These are phyloP conservation scores for Clupea harengus DNA, from an alignment of 2,113 vertebrate genomes.

Conservation along the genomic window DNA sequence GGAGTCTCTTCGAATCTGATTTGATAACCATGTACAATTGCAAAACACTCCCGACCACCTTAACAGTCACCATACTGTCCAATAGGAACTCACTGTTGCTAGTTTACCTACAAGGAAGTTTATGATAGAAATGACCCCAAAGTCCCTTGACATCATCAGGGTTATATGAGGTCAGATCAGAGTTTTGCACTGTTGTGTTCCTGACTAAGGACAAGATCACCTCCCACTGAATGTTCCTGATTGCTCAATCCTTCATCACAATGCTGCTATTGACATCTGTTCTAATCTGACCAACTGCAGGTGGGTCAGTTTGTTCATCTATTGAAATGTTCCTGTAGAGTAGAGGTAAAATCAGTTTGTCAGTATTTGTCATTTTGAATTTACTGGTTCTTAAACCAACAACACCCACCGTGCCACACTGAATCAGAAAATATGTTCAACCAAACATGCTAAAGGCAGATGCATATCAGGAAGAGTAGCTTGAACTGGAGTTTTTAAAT, in stretches of 20 bases:
- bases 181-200: not conserved
- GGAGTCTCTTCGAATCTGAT: not conserved
- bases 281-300: not conserved
- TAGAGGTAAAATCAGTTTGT: not conserved
- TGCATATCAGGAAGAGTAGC: not conserved
- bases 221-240: conserved; percentile 19
- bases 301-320: not conserved
- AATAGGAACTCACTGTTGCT: not conserved
- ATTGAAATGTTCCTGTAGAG: not conserved
- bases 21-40: not conserved
- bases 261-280: conserved; percentile 18
- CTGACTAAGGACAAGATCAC: not conserved
- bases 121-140: not conserved
- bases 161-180: not conserved
- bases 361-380: not conserved
- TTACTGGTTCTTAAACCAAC: not conserved
- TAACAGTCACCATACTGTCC: not conserved
- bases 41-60: not conserved
- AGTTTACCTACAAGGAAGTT: not conserved
- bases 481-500: not conserved
- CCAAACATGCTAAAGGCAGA: conserved; percentile 8
- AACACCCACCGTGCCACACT: not conserved
- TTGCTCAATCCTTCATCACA: conserved; percentile 19
- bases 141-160: not conserved
- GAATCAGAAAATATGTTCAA: not conserved